These are phyloP conservation scores for Clinocottus analis DNA, from an alignment of 2,113 vertebrate species.

Conservation along the genomic window DNA sequence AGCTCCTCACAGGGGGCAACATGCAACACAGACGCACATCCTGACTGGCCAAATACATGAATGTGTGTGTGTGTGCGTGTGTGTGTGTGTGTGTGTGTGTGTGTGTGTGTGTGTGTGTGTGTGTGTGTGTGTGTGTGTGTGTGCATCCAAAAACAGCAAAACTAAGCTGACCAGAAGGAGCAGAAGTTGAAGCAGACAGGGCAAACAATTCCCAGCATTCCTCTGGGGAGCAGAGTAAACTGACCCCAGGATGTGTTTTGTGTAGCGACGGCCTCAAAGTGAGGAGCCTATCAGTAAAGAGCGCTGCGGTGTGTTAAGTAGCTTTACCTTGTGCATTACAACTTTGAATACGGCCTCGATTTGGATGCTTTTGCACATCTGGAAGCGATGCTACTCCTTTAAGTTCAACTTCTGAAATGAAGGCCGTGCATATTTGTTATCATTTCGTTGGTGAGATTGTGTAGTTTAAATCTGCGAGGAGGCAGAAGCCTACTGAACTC, in stretches of 20 bases:
- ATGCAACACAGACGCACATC: constrained; percentile 51
- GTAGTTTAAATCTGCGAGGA: too few species aligned
- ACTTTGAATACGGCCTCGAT: too few species aligned
- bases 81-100: constrained; percentile 7
- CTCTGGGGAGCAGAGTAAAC: constrained; percentile 71
- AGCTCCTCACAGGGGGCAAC: constrained; percentile 15
- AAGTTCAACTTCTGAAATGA: not conserved
- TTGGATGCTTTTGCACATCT: not conserved
- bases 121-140: constrained; percentile 5
- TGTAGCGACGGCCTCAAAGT: not conserved
- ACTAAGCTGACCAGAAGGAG: constrained; percentile 49
- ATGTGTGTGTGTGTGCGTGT: not conserved
- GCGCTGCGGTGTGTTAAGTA: too few species aligned
- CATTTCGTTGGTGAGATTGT: not conserved
- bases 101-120: constrained; percentile 15
- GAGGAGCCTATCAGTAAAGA: too few species aligned
- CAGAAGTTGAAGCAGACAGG: constrained; percentile 72
- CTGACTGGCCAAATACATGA: constrained; percentile 47
- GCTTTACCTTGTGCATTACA: too few species aligned
- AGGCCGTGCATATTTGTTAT: not conserved
- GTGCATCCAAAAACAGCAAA: constrained; percentile 60
- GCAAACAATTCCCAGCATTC: constrained; percentile 83
- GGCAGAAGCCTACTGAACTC: too few species aligned
- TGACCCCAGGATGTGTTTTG: constrained; percentile 37
- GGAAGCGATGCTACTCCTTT: not conserved